phyloP scores from a whole-genome alignment of 2,113 vertebrate genomes.

The Nyctibius bracteatus region DNA sequence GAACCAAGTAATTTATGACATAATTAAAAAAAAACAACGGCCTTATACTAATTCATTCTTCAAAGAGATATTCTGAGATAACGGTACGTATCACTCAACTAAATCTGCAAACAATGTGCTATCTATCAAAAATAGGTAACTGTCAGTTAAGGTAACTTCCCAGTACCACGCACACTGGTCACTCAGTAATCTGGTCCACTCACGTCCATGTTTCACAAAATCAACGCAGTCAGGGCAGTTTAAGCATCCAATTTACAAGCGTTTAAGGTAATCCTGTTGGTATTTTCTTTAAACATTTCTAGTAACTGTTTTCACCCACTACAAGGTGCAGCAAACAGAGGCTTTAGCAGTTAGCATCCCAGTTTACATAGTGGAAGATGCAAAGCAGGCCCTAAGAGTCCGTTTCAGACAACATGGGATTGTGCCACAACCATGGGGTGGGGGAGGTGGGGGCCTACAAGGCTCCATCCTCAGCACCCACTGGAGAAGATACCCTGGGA shows the following conservation, averaged over 20 bases:
- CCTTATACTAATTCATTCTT: constrained; percentile 11
- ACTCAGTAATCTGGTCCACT: not conserved
- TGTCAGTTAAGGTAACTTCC: not conserved
- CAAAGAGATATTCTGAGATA: constrained; percentile 36
- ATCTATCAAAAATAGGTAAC: not conserved
- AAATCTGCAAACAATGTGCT: constrained; percentile 4
- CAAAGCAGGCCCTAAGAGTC: not conserved
- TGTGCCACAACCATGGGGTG: not conserved
- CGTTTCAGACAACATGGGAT: not conserved
- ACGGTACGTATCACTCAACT: not conserved
- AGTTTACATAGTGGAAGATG: not conserved
- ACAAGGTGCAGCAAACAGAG: not conserved
- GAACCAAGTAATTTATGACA: constrained; percentile 19
- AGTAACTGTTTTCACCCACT: not conserved
- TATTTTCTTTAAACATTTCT: not conserved
- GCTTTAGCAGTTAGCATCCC: not conserved
- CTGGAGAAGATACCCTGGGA: not conserved
- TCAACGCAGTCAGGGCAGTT: not conserved
- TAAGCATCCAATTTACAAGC: not conserved
- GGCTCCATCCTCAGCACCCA: not conserved
- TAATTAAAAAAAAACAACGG: constrained; percentile 22
- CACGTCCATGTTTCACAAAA: not conserved
- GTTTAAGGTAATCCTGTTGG: not conserved
- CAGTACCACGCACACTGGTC: not conserved
- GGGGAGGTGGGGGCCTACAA: not conserved